Base-by-base conservation (phyloP, 1,140 invertebrate genomes). In the Lucilia sericata region DNA sequence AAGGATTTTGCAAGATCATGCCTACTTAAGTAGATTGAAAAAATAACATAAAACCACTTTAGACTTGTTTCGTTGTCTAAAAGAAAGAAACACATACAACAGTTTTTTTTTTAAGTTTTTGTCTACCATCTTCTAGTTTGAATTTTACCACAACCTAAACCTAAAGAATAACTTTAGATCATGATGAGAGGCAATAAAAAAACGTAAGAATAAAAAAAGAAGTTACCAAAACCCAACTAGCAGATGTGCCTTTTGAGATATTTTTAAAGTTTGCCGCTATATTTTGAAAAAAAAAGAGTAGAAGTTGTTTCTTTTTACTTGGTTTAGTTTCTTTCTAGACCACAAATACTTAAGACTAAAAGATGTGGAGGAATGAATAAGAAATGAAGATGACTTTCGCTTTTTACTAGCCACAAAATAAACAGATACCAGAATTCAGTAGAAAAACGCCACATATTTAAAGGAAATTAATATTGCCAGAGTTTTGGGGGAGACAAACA, bases 231-330 rank as follows among this genome's bases (percentile, higher is more conserved):
- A 80, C 76, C 74, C 60, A 70, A 21, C 76, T 42, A 80, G 76
- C 76, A 80, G 76, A 80, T 80, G 76, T 80, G 76, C 76, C 76
- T 80, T 25, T 60, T 21, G n/a, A 80, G 76, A 80, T 80, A 80
- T 51, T 80, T 80, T 80, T 21, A 80, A 80, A 80, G 76, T 80
- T 80, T 49, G 42, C 76, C 76, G 76, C 76, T 49, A 21, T 34
- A 17, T 42, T 60, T n/a, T n/a, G 13, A 5, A 60, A 60, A 60
- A 60, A 60, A 60, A 60, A 60, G 17, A 60, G 17, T 60, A 60
- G 51, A 60, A 60, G 60, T 21, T 0, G 0, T 70, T 70, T 70
- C 21, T 70, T 70, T 70, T 70, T 5, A 21, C 5, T 70, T 70
- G 1, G n/a, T 70, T 70, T 70, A 8, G n/a, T n/a, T n/a, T n/a